A percentile compares a stretch with the other conserved stretches of the same genome.
These are phyloP conservation scores for Catalaphyllia jardinei DNA, from an alignment of 64 coral and sea anemone species.

Conservation along the genomic window DNA sequence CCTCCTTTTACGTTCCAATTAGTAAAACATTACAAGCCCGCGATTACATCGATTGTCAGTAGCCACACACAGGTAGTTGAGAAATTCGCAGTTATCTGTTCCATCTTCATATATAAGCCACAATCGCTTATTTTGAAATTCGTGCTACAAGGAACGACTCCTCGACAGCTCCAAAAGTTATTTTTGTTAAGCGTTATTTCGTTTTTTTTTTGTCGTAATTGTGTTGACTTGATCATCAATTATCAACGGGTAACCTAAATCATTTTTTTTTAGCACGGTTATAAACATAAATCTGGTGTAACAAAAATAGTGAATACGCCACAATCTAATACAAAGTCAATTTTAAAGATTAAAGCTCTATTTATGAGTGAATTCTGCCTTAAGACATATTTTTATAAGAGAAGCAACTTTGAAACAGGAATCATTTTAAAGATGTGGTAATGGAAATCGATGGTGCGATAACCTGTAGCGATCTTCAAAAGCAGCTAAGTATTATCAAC, in stretches of 20 bases:
- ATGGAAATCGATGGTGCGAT: neutral
- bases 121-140: neutral
- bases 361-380: neutral
- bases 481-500: neutral
- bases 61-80: too few species aligned
- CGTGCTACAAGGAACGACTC: neutral
- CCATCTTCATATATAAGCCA: too few species aligned
- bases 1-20: neutral
- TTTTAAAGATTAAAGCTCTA: constrained; percentile 13
- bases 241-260: neutral
- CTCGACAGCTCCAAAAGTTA: neutral
- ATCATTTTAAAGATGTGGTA: constrained; percentile 20
- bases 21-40: neutral
- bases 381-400: neutral
- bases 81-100: too few species aligned
- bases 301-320: neutral
- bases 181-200: neutral
- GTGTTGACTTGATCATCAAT: constrained; percentile 14
- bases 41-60: neutral
- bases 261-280: neutral
- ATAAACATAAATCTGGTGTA: neutral
- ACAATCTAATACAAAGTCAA: constrained; percentile 10
- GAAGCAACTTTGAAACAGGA: neutral
- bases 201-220: neutral
- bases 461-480: neutral